Conservation (phyloP, 1,140 invertebrate species). For the Tyrophagus putrescentiae region DNA sequence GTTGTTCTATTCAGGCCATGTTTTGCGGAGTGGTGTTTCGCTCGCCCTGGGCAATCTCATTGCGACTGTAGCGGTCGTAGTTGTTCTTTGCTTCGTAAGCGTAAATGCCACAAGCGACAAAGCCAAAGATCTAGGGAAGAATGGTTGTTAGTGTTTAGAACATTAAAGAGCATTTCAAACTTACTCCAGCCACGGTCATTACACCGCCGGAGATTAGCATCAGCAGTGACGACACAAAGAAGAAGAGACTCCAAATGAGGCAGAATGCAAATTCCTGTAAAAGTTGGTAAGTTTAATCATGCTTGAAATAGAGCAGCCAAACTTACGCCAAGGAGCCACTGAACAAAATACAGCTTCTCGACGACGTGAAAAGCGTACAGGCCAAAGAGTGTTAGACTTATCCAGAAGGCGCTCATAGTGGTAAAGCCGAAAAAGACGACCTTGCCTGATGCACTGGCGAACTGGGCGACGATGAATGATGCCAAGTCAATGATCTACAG, state of each 20-base stretch:
- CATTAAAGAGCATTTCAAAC: background rate
- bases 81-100: slow-evolving; percentile 60
- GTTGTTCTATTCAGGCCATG: background rate
- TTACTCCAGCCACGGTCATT: slow-evolving; percentile 16
- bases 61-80: slow-evolving; percentile 45
- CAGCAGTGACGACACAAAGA: slow-evolving; percentile 34
- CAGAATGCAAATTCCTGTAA: slow-evolving; percentile 55
- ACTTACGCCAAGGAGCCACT: slow-evolving; percentile 69
- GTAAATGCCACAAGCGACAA: slow-evolving; percentile 55
- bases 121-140: slow-evolving; percentile 55
- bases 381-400: slow-evolving; percentile 57
- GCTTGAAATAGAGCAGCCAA: background rate
- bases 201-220: slow-evolving; percentile 17
- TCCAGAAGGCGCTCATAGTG: slow-evolving; percentile 67
- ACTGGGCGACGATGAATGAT: slow-evolving; percentile 64
- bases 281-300: slow-evolving; percentile 9
- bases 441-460: slow-evolving; percentile 36
- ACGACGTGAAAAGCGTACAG: slow-evolving; percentile 71
- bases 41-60: slow-evolving; percentile 55
- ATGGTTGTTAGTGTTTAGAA: background rate
- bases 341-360: slow-evolving; percentile 65
- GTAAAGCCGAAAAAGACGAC: slow-evolving; percentile 63
- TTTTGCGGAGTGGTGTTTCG: slow-evolving; percentile 41
- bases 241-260: slow-evolving; percentile 50
- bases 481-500: slow-evolving; percentile 56